Conservation (phyloP, 2,888 invertebrate species). For the Drosophila gaucha region DNA sequence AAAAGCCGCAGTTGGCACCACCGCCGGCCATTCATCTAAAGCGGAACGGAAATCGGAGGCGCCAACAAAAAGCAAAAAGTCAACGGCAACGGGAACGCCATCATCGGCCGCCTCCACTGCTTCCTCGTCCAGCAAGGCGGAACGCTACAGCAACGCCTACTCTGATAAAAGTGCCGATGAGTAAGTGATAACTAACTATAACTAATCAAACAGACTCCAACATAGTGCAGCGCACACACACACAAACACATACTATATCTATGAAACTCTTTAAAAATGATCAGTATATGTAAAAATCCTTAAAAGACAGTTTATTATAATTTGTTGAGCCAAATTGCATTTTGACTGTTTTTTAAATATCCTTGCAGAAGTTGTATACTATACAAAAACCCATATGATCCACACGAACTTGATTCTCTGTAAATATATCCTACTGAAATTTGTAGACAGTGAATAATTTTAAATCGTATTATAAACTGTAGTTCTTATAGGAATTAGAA, state of each 20-base stretch:
- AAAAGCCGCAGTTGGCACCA: slow-evolving; percentile 35
- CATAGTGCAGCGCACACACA: background rate
- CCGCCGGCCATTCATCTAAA: slow-evolving; percentile 23
- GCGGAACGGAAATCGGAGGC: slow-evolving; percentile 56
- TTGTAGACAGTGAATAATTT: too few relatives aligned
- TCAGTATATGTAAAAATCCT: background rate
- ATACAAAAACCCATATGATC: background rate
- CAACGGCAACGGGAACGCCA: slow-evolving; percentile 24
- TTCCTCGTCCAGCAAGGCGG: slow-evolving; percentile 67
- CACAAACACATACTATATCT: slow-evolving; percentile 5
- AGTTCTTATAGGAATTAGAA: background rate
- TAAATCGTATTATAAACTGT: too few relatives aligned
- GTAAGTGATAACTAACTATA: slow-evolving; percentile 65
- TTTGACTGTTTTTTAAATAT: background rate
- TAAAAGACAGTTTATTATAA: background rate
- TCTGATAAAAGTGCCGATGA: slow-evolving; percentile 82
- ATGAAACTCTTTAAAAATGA: background rate
- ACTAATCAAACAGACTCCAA: slow-evolving; percentile 6
- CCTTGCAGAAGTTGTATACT: background rate
- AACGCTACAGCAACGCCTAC: slow-evolving; percentile 62
- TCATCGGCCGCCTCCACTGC: slow-evolving; percentile 58
- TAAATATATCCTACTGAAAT: background rate
- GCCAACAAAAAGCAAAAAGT: slow-evolving; percentile 41
- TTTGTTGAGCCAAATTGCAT: too few relatives aligned
- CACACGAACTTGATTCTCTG: background rate